phyloP scores from a whole-genome alignment of 2,113 vertebrate genomes.

The Cinclus cinclus region DNA sequence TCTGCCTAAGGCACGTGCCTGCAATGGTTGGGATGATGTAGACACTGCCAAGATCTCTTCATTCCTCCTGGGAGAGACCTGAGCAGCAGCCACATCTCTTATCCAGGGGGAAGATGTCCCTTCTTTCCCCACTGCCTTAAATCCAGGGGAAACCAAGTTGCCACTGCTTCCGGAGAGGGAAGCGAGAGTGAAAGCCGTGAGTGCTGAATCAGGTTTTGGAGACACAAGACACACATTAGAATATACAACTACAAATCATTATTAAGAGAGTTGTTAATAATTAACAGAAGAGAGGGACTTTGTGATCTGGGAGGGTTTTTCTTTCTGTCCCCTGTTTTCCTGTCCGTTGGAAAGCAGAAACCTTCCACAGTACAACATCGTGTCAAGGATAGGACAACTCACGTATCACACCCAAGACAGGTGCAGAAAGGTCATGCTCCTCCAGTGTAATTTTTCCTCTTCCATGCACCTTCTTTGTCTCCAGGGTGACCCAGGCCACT shows the following conservation, averaged over 20 bases:
- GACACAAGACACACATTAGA: background rate
- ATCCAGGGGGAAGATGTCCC: too few species aligned
- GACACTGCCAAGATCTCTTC: too few species aligned
- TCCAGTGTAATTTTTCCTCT: too few species aligned
- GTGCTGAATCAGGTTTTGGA: background rate
- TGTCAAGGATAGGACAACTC: too few species aligned
- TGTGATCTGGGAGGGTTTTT: background rate
- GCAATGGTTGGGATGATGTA: too few species aligned
- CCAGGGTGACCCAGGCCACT: too few species aligned
- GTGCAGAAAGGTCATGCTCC: background rate
- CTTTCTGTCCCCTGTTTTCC: background rate
- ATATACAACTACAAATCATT: background rate
- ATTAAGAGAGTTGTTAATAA: background rate
- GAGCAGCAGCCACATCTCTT: too few species aligned
- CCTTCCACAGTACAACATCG: too few species aligned
- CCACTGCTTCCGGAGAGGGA: background rate
- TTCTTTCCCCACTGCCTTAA: background rate
- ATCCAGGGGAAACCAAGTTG: background rate
- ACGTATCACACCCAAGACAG: background rate
- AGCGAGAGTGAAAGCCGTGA: rapidly evolving
- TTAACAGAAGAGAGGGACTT: background rate
- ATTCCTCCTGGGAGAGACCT: too few species aligned
- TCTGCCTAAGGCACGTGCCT: too few species aligned
- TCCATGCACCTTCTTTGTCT: too few species aligned
- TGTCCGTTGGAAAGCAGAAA: background rate